Evolutionary conservation across 2,113 vertebrate genomes (phyloP), one percentile per base, ranked within the genome.

Genomic region (Ahaetulla prasina): DNA sequence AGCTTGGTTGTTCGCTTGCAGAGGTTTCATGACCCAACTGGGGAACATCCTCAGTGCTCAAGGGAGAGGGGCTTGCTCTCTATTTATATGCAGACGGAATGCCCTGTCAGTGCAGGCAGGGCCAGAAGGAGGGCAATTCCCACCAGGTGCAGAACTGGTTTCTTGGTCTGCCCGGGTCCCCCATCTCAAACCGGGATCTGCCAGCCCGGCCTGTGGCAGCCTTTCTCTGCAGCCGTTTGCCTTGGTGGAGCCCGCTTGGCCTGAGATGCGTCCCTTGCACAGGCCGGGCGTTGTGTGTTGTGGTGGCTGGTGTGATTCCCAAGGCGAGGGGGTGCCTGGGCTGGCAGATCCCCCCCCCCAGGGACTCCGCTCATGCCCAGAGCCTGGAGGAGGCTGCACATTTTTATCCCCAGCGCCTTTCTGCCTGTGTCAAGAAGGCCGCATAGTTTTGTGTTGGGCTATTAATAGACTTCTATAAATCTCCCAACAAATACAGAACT

Each of bases 391-490:
- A 55, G 54, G 2, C 55, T 49, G 30, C 30, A 1, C 23, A 39
- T 35, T 74, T 52, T 30, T 35, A n/a, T 6, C 14, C 11, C 35
- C 35, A 22, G 68, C 35, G n/a, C 3, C 11, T 47, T 84, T 55
- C 52, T 74, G 91, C 47, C 86, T 25, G 5, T 92, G 52, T 43
- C 35, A 2, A 63, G 57, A 93, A 35, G 47, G 25, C 25, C 6
- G 39, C 23, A 6, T 53, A 12, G 7, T 80, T 74, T 54, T 88
- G 10, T 35, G 35, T 47, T 4, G 8, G 39, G 43, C 85, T 54
- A 47, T 68, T 52, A 90, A 90, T 90, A 93, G 85, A 22, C 57
- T 30, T 87, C 49, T 90, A 18, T 90, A 87, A 93, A 90, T 39
- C 89, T 74, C 18, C 85, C 89, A 55, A 80, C 87, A 90, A 90